These are phyloP conservation scores for Paguma larvata DNA, from an alignment of 2,797 vertebrate genomes.

Conservation along the genomic window DNA sequence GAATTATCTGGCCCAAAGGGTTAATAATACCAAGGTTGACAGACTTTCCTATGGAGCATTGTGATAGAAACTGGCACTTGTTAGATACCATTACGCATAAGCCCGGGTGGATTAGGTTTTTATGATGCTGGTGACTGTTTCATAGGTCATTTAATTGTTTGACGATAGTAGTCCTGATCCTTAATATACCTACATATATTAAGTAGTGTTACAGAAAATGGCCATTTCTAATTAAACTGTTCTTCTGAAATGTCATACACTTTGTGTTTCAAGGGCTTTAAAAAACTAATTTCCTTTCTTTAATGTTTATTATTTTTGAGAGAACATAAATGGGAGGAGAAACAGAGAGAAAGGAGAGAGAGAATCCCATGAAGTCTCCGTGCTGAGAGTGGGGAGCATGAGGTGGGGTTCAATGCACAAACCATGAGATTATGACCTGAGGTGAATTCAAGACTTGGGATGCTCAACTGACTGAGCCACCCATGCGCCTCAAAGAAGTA, in stretches of 20 bases:
- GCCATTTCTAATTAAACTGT: background rate
- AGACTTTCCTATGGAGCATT: background rate
- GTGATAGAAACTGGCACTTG: background rate
- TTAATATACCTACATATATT: background rate
- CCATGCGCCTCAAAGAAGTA: no score
- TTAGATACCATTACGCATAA: background rate
- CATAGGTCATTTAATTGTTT: background rate
- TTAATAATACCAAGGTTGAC: background rate
- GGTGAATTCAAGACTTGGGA: no score
- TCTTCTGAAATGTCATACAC: background rate
- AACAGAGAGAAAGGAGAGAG: no score
- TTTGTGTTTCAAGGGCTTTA: background rate
- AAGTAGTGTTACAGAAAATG: background rate
- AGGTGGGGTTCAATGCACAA: no score
- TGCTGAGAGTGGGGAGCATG: no score
- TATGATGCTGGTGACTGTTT: background rate
- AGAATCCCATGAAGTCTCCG: no score
- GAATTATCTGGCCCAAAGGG: background rate
- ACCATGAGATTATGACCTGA: no score
- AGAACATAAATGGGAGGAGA: no score
- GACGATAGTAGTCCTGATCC: background rate
- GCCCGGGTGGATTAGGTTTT: background rate
- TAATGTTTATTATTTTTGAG: no score
- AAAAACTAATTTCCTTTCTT: slow-evolving; percentile 5
- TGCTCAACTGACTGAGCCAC: no score